These are phyloP conservation scores for Neodiprion fabricii DNA, from an alignment of 1,140 invertebrate genomes.

Conservation along the genomic window DNA sequence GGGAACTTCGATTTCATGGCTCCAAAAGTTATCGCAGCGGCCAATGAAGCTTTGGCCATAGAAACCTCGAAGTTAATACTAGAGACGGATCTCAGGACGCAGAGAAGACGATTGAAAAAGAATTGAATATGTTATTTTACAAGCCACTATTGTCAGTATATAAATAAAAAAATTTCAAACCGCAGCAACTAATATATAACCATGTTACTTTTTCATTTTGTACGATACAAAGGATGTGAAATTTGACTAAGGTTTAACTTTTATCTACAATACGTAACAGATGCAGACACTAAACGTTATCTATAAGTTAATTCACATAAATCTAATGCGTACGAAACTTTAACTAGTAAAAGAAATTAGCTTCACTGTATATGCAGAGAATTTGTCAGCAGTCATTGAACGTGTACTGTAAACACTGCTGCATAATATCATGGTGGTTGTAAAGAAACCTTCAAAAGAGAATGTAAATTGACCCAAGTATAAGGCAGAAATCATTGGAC, in stretches of 20 bases:
- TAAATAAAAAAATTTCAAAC: background rate
- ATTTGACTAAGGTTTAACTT: too few relatives aligned
- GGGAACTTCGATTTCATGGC: constrained; percentile 70
- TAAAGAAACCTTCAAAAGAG: background rate
- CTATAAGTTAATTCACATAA: too few relatives aligned
- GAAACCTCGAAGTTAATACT: constrained; percentile 58
- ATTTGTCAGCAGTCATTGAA: too few relatives aligned
- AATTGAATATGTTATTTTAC: constrained; percentile 18
- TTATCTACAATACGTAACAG: too few relatives aligned
- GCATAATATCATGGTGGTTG: too few relatives aligned
- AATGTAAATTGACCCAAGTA: background rate
- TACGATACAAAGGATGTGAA: too few relatives aligned
- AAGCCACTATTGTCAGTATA: too few relatives aligned
- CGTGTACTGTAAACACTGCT: too few relatives aligned
- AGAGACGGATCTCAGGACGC: constrained; percentile 49
- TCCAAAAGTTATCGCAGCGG: constrained; percentile 66
- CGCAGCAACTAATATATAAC: background rate
- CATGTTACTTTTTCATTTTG: background rate
- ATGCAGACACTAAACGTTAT: too few relatives aligned
- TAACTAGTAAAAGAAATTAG: too few relatives aligned
- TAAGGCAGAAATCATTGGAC: background rate
- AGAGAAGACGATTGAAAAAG: constrained; percentile 35
- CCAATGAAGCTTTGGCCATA: constrained; percentile 62
- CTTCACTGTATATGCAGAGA: too few relatives aligned
- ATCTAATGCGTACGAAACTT: too few relatives aligned